phyloP scores from a whole-genome alignment of 2,113 vertebrate genomes.

The Melanerpes aurifrons region DNA sequence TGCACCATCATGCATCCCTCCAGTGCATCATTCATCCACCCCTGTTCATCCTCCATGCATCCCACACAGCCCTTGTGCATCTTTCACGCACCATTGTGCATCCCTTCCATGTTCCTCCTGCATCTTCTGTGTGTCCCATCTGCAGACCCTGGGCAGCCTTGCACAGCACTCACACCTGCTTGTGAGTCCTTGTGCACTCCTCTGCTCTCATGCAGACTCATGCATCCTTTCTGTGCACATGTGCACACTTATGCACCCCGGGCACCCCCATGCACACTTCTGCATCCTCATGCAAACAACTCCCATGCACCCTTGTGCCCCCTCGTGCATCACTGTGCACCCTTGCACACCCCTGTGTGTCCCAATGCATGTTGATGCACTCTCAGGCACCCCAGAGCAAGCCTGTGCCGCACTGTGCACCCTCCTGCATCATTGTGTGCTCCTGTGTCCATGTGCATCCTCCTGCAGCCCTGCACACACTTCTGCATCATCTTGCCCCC shows the following conservation, averaged over 20 bases:
- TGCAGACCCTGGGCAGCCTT: neutral
- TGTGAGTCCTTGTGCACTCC: neutral
- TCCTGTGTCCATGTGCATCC: rapidly evolving
- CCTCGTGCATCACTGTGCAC: rapidly evolving
- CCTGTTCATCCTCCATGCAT: rapidly evolving
- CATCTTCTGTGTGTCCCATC: neutral
- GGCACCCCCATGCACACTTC: neutral
- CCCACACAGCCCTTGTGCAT: neutral
- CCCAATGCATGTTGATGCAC: rapidly evolving
- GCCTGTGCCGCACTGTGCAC: neutral
- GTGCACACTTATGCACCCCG: neutral
- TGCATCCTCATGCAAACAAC: too few species aligned
- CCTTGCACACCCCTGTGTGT: neutral
- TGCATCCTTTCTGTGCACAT: too few species aligned
- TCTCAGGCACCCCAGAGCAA: rapidly evolving
- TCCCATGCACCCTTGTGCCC: too few species aligned
- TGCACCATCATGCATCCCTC: rapidly evolving
- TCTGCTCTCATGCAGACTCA: neutral
- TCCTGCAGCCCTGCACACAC: rapidly evolving
- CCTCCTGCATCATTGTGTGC: too few species aligned
- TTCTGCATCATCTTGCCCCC: neutral
- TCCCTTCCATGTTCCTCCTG: too few species aligned
- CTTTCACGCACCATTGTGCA: neutral
- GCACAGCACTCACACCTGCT: neutral
- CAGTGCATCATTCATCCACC: neutral